Percentiles rank a stretch among this genome's conserved stretches.
Evolutionary conservation across 2,797 vertebrate species (phyloP).

Genomic region (Eulemur coronatus): DNA sequence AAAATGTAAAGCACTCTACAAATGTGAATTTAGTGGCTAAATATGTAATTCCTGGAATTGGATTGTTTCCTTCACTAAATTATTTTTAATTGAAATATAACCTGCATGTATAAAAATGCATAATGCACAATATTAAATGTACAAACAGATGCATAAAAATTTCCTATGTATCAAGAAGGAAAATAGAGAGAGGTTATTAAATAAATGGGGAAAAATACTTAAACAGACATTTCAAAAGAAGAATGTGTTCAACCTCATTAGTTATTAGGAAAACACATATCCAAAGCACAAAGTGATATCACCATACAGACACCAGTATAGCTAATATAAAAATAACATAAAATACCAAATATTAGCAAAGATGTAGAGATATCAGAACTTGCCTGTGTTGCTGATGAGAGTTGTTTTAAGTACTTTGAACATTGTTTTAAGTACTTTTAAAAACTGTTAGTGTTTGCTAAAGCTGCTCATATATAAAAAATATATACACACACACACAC

Average conservation of each 20-base stretch:
- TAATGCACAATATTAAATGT: not conserved
- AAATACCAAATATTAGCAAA: not conserved
- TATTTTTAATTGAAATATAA: conserved; percentile 36
- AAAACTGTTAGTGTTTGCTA: not conserved
- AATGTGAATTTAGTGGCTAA: not conserved
- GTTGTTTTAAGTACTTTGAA: not conserved
- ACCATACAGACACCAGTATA: not conserved
- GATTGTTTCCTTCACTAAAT: not conserved
- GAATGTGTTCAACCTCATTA: not conserved
- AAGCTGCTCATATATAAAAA: not conserved
- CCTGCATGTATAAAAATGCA: not conserved
- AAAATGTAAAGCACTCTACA: not conserved
- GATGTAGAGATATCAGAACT: not conserved
- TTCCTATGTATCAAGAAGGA: not conserved
- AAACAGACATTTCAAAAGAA: not conserved
- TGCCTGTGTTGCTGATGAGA: not conserved
- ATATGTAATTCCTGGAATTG: not conserved
- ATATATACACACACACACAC: too few species aligned
- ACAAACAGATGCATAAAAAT: not conserved
- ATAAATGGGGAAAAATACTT: not conserved
- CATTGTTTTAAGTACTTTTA: not conserved
- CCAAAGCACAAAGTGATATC: not conserved
- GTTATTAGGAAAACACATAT: not conserved
- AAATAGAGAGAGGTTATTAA: not conserved
- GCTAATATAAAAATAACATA: not conserved